phyloP scores from a whole-genome alignment of 2,888 invertebrate genomes.

The Erannis defoliaria region DNA sequence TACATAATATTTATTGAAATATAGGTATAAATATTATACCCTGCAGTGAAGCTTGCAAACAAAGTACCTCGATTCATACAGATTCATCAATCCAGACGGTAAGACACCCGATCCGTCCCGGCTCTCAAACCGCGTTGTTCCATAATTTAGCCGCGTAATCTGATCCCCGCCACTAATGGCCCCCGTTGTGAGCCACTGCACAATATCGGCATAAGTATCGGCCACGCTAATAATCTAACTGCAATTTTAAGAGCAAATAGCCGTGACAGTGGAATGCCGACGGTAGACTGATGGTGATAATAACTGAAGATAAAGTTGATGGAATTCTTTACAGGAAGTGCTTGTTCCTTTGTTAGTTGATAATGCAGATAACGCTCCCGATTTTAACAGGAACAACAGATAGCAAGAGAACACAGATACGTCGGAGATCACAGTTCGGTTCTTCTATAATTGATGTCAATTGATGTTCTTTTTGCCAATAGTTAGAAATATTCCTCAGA shows the following conservation, averaged over 20 bases:
- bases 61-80: constrained; percentile 57
- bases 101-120: constrained; percentile 66
- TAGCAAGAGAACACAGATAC: too few relatives aligned
- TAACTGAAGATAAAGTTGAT: constrained; percentile 29
- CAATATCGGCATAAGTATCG: constrained; percentile 27
- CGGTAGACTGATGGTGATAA: constrained; percentile 30
- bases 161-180: constrained; percentile 70
- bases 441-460: neutral
- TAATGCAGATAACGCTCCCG: too few relatives aligned
- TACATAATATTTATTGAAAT: neutral
- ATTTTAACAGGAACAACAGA: too few relatives aligned
- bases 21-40: neutral
- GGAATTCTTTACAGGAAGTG: constrained; percentile 1
- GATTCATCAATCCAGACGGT: constrained; percentile 58
- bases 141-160: constrained; percentile 79
- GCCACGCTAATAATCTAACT: constrained; percentile 41
- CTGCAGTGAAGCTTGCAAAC: neutral
- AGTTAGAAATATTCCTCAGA: too few relatives aligned
- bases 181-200: constrained; percentile 48
- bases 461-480: too few relatives aligned
- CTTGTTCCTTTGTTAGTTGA: neutral
- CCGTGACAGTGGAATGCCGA: constrained; percentile 35
- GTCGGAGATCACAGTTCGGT: neutral
- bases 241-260: constrained; percentile 44
- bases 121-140: constrained; percentile 70